Evolutionary conservation across 1,140 invertebrate genomes (phyloP), one percentile per base, ranked within the genome.

Genomic region (Solen grandis): DNA sequence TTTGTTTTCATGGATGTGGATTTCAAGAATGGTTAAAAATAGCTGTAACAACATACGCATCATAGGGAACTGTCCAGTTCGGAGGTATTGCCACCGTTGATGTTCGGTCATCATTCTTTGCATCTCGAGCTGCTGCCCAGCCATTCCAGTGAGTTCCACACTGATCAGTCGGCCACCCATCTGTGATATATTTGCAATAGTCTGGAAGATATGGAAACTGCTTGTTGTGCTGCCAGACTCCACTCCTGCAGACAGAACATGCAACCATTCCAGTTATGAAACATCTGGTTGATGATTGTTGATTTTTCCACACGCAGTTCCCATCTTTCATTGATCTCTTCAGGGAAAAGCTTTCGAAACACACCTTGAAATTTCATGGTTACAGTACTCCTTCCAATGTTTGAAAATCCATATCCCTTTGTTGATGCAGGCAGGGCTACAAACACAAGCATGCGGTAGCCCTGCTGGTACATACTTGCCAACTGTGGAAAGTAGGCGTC

Each of bases 401-500:
- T n/a, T 8, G 57, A 14, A 10, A 74, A 29, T 4, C 62, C 74
- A 33, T 54, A 76, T 1, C 41, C 57, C 31, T 66, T 52, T 2
- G 50, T 36, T 14, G 46, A 65, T 36, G 60, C 74, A n/a, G 74
- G 74, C 13, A 66, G 46, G 22, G 60, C 29, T 16, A 76, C 74
- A 57, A 76, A 76, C 22, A 66, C 62, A 27, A 76, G 38, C 74
- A 76, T 66, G 31, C 31, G 57, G 27, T 66, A 76, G 8, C 74
- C 74, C 13, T 66, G 60, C 22, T 41, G 60, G 25, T 76, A 76
- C 74, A 76, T 65, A 5, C 41, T 50, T 19, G 62, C 62, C 25
- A 76, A n/a, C n/a, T 65, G 74, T n/a, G 59, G 60, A 29, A 65
- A 76, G n/a, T 76, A 76, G 22, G 54, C 50, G 8, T 76, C 74